Conservation (phyloP, 2,888 invertebrate species). For the Leptopilina syphax region DNA sequence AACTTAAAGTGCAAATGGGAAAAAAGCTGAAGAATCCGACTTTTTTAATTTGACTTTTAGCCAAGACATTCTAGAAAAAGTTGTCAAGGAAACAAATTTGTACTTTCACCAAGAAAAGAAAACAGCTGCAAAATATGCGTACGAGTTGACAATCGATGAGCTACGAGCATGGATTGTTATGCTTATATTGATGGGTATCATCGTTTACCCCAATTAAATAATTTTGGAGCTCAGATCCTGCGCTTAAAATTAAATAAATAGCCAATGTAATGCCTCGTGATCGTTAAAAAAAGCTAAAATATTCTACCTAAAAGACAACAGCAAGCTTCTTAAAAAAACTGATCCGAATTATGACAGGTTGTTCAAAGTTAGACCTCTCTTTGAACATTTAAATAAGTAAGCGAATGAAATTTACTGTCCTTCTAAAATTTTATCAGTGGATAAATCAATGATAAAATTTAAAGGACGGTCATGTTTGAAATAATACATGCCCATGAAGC, state of each 20-base stretch:
- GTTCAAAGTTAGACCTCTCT: neutral
- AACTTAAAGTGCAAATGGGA: neutral
- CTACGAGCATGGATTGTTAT: neutral
- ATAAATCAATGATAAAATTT: neutral
- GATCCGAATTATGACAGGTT: neutral
- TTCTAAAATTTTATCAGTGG: neutral
- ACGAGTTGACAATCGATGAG: neutral
- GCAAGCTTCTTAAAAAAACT: neutral
- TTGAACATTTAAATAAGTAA: neutral
- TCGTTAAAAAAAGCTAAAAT: neutral
- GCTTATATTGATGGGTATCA: neutral
- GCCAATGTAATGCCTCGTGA: conserved; percentile 2
- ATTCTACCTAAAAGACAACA: neutral
- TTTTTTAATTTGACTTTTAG: neutral
- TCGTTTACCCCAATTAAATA: neutral
- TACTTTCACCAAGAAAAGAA: too few species aligned
- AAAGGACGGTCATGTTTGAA: neutral
- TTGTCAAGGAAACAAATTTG: neutral
- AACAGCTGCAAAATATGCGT: neutral
- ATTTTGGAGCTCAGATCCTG: neutral
- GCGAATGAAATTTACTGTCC: neutral
- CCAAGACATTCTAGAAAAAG: neutral
- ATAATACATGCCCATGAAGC: neutral
- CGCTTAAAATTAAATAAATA: neutral
- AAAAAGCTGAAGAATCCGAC: neutral